Conservation (phyloP, 2,888 invertebrate species). For the Phengaris arion region DNA sequence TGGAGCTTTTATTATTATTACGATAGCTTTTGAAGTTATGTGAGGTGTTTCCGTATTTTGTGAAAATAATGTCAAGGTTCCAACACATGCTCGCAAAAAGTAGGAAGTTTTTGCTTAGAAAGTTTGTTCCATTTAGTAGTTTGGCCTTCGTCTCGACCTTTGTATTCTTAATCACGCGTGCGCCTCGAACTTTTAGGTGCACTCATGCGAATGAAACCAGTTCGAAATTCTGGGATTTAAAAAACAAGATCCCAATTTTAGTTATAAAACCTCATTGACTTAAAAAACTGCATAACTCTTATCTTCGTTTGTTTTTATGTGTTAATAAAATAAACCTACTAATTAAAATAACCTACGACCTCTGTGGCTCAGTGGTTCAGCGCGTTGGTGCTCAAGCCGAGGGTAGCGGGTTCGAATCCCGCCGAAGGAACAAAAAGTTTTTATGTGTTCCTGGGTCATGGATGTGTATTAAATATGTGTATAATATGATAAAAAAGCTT, state of each 20-base stretch:
- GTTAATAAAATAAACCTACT: too few species aligned
- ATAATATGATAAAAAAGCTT: too few species aligned
- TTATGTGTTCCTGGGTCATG: too few species aligned
- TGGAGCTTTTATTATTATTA: not conserved
- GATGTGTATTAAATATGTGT: too few species aligned
- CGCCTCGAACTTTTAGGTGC: not conserved
- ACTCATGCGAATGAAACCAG: not conserved
- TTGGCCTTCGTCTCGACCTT: slow-evolving; percentile 19
- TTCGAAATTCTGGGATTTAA: not conserved
- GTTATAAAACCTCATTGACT: too few species aligned
- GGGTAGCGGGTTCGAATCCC: too few species aligned
- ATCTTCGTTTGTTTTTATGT: too few species aligned
- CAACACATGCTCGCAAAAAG: not conserved
- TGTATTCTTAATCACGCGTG: slow-evolving; percentile 6
- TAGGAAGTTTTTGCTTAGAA: slow-evolving; percentile 12
- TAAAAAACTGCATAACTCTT: too few species aligned
- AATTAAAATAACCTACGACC: too few species aligned
- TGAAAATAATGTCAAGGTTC: slow-evolving; percentile 7
- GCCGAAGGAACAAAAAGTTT: too few species aligned
- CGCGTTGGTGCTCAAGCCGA: too few species aligned
- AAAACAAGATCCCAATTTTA: not conserved
- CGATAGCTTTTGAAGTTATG: not conserved
- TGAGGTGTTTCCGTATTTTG: not conserved
- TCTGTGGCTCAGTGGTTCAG: too few species aligned
- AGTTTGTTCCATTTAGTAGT: not conserved